These are phyloP conservation scores for Thalpophila matura DNA, from an alignment of 2,888 invertebrate species.

Conservation along the genomic window DNA sequence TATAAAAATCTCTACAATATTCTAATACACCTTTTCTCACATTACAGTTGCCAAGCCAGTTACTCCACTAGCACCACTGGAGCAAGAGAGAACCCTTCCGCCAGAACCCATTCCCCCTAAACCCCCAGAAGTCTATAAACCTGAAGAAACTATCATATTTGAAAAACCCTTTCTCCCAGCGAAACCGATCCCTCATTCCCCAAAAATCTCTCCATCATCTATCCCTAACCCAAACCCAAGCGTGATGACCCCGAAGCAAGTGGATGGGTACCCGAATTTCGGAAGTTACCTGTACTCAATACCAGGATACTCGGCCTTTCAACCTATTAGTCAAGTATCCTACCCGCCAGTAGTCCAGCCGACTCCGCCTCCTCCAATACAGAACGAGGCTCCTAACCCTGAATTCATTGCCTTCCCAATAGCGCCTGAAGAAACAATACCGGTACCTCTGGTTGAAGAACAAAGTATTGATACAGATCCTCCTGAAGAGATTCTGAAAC, in stretches of 20 bases:
- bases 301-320: constrained; percentile 87
- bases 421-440: constrained; percentile 18
- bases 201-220: constrained; percentile 87
- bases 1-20: background rate
- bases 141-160: constrained; percentile 68
- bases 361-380: constrained; percentile 66
- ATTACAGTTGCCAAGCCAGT: constrained; percentile 52
- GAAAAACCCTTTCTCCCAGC: constrained; percentile 79
- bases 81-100: constrained; percentile 69
- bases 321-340: constrained; percentile 73
- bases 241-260: constrained; percentile 78
- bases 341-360: constrained; percentile 75
- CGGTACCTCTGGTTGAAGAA: constrained; percentile 31
- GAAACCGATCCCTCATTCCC: constrained; percentile 81
- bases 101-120: constrained; percentile 72
- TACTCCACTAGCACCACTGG: constrained; percentile 59
- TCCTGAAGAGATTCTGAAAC: constrained; percentile 55
- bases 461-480: constrained; percentile 62
- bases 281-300: constrained; percentile 84
- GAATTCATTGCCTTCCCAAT: constrained; percentile 69
- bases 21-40: constrained; percentile 24
- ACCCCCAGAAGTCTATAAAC: constrained; percentile 73
- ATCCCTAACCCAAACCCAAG: constrained; percentile 88
- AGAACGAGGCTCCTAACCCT: constrained; percentile 62
- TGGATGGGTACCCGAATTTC: constrained; percentile 82